These are phyloP conservation scores for Brachyopa scutellaris DNA, from an alignment of 2,888 invertebrate species.

Conservation along the genomic window DNA sequence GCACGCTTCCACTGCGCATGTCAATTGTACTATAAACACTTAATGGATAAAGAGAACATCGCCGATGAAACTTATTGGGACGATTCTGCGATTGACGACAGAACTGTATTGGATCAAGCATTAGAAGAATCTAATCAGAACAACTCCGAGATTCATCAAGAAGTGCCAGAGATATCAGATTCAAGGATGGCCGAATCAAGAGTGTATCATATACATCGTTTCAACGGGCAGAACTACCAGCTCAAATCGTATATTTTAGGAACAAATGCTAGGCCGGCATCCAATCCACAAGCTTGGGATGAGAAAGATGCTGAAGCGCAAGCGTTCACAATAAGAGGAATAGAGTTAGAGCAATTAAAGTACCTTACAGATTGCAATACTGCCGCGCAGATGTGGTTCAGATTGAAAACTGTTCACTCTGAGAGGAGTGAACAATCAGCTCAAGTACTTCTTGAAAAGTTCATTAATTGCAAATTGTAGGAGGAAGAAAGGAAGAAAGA, in stretches of 20 bases:
- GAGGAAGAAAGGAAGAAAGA: conserved; percentile 48
- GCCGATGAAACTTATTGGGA: background rate
- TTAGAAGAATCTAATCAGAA: background rate
- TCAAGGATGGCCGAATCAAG: conserved; percentile 6
- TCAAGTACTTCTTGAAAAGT: conserved; percentile 60
- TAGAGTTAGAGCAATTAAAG: conserved; percentile 59
- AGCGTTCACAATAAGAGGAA: conserved; percentile 54
- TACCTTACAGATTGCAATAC: conserved; percentile 58
- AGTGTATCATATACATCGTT: conserved; percentile 11
- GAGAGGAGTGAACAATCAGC: conserved; percentile 66
- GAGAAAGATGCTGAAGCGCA: conserved; percentile 61
- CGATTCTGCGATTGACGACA: conserved; percentile 6
- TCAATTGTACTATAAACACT: background rate
- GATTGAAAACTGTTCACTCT: conserved; percentile 61
- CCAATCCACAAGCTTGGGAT: conserved; percentile 36
- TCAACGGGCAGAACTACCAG: conserved; percentile 23
- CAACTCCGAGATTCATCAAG: background rate
- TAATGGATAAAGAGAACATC: background rate
- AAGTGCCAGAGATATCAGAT: background rate
- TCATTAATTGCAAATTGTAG: conserved; percentile 63
- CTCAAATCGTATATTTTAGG: conserved; percentile 47
- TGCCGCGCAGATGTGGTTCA: conserved; percentile 64
- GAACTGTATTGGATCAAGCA: background rate
- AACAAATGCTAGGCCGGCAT: background rate
- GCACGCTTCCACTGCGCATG: background rate